A percentile compares a stretch with the other conserved stretches of the same genome.
Evolutionary conservation across 2,888 invertebrate genomes (phyloP).

Genomic region (Tiliacea aurago): DNA sequence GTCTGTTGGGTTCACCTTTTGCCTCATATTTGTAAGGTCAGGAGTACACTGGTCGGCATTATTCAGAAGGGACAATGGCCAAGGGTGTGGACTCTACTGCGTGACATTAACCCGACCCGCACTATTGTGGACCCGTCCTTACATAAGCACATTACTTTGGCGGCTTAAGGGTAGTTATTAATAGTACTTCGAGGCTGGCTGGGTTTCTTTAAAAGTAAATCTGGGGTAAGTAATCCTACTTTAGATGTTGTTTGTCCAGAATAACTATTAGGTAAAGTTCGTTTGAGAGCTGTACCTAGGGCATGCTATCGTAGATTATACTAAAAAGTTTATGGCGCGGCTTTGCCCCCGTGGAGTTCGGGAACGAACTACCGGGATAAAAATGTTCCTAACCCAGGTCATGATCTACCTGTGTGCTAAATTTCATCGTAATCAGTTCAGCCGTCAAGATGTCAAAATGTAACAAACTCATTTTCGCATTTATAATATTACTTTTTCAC

Average conservation of each 20-base stretch:
- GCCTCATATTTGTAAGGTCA: slow-evolving; percentile 55
- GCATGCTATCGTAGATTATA: neutral
- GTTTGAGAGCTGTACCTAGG: neutral
- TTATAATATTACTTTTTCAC: too few species aligned
- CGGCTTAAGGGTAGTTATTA: slow-evolving; percentile 48
- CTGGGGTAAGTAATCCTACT: slow-evolving; percentile 36
- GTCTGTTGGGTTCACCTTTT: slow-evolving; percentile 52
- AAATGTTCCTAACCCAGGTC: too few species aligned
- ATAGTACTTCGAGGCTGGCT: slow-evolving; percentile 29
- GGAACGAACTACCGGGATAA: too few species aligned
- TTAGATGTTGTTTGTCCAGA: slow-evolving; percentile 17
- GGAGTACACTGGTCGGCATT: slow-evolving; percentile 54
- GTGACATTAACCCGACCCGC: slow-evolving; percentile 64
- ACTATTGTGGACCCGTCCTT: slow-evolving; percentile 45
- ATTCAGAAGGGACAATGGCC: slow-evolving; percentile 60
- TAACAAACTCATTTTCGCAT: too few species aligned
- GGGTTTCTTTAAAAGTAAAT: slow-evolving; percentile 49
- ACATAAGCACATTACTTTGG: slow-evolving; percentile 55
- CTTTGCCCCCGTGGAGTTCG: too few species aligned
- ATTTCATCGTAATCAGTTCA: too few species aligned
- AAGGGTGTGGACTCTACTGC: slow-evolving; percentile 55
- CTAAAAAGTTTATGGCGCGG: neutral
- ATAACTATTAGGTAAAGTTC: slow-evolving; percentile 27
- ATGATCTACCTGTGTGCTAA: too few species aligned
- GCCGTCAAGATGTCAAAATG: too few species aligned